These are phyloP conservation scores for Nycticryphes semicollaris DNA, from an alignment of 2,113 vertebrate genomes.

Conservation along the genomic window DNA sequence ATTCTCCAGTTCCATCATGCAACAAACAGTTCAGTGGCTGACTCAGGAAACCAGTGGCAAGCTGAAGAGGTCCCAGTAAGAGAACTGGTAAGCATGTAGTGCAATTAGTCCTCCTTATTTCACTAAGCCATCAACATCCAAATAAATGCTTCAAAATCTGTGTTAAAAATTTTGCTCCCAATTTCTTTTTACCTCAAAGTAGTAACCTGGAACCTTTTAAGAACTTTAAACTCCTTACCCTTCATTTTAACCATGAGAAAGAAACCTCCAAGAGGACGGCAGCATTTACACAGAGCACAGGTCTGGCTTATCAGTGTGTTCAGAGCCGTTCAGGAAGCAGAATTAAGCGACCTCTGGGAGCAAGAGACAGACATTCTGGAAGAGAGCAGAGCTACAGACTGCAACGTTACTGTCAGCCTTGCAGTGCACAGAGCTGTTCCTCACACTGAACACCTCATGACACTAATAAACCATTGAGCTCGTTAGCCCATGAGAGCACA, in stretches of 20 bases:
- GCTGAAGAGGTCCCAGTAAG: not conserved
- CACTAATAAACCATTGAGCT: not conserved
- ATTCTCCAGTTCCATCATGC: not conserved
- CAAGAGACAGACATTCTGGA: not conserved
- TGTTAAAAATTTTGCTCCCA: not conserved
- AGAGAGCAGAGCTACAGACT: not conserved
- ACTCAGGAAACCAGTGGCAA: not conserved
- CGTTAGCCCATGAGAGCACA: not conserved
- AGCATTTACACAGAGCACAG: too few species aligned
- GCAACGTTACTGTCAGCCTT: not conserved
- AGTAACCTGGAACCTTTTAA: not conserved
- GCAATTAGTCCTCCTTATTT: too few species aligned
- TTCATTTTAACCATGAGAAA: not conserved
- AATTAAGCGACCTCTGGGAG: not conserved
- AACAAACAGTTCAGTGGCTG: not conserved
- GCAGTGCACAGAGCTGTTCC: not conserved
- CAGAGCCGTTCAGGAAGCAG: not conserved
- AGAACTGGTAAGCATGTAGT: too few species aligned
- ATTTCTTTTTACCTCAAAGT: not conserved
- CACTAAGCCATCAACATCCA: not conserved
- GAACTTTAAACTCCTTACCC: not conserved
- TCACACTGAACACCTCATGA: fast-evolving
- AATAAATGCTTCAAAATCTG: not conserved
- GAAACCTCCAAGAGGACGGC: not conserved
- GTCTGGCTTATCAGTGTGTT: not conserved